Conservation (phyloP, 2,113 vertebrate genomes). For the Sarotherodon lohbergeri region DNA sequence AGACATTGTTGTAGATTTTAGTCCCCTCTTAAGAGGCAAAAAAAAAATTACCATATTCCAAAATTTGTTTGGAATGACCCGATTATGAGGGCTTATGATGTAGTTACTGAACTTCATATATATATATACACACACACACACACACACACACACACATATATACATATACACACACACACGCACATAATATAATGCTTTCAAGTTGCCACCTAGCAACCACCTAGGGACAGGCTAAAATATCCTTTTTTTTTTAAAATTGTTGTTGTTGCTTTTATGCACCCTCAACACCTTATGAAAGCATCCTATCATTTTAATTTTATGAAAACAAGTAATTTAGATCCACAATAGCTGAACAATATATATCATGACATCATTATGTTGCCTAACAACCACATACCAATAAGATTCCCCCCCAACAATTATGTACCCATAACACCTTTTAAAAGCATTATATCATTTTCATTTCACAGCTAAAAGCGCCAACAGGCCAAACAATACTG, state of each 20-base stretch:
- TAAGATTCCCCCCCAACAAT: background rate
- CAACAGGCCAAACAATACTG: background rate
- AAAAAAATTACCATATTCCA: background rate
- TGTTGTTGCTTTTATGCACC: background rate
- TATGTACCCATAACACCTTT: background rate
- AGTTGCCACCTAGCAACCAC: no score
- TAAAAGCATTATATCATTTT: background rate
- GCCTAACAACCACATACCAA: background rate
- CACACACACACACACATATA: no score
- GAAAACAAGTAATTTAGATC: background rate
- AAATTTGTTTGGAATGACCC: background rate
- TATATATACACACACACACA: no score
- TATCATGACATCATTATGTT: background rate
- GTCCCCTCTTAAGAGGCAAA: background rate
- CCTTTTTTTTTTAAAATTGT: no score
- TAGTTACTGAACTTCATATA: background rate
- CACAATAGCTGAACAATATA: background rate
- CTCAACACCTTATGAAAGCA: background rate
- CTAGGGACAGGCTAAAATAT: no score
- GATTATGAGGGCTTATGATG: background rate
- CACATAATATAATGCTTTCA: no score
- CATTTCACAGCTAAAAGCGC: background rate
- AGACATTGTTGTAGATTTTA: background rate
- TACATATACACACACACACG: no score
- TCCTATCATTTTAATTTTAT: background rate